These are phyloP conservation scores for Penaeus indicus DNA, from an alignment of 1,140 invertebrate genomes.

Conservation along the genomic window DNA sequence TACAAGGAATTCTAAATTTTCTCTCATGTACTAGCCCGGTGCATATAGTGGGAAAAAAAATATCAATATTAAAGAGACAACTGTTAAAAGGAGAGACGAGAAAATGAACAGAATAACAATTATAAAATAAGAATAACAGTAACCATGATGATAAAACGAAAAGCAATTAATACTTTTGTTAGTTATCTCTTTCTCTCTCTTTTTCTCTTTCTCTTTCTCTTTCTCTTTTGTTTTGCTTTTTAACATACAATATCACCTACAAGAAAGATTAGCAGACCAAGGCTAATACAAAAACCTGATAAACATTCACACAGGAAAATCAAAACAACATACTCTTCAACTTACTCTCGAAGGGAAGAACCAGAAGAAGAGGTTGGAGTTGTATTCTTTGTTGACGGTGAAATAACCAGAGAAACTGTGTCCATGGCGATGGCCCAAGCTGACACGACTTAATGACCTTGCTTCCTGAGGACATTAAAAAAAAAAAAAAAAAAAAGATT, in stretches of 20 bases:
- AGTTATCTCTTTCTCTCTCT: no score
- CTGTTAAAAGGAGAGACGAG: no score
- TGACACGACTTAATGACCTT: conserved; percentile 49
- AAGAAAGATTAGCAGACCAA: no score
- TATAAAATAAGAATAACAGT: no score
- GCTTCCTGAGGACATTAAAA: conserved; percentile 56
- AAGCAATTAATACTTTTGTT: no score
- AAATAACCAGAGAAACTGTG: conserved; percentile 79
- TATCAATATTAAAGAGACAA: neutral
- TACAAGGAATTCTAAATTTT: no score
- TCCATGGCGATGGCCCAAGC: conserved; percentile 45
- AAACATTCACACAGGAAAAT: neutral
- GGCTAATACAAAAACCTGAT: neutral
- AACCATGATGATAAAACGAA: no score
- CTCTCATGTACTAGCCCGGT: no score
- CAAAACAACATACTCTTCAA: neutral
- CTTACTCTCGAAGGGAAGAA: conserved; percentile 82
- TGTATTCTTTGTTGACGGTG: conserved; percentile 81
- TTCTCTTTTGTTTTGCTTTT: no score
- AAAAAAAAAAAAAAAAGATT: neutral
- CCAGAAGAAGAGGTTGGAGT: conserved; percentile 91
- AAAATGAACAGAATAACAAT: no score
- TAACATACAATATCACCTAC: neutral
- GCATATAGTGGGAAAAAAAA: neutral
- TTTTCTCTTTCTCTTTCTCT: no score